Evolutionary conservation across 2,797 vertebrate genomes (phyloP).

Genomic region (Taenioides sp.): DNA sequence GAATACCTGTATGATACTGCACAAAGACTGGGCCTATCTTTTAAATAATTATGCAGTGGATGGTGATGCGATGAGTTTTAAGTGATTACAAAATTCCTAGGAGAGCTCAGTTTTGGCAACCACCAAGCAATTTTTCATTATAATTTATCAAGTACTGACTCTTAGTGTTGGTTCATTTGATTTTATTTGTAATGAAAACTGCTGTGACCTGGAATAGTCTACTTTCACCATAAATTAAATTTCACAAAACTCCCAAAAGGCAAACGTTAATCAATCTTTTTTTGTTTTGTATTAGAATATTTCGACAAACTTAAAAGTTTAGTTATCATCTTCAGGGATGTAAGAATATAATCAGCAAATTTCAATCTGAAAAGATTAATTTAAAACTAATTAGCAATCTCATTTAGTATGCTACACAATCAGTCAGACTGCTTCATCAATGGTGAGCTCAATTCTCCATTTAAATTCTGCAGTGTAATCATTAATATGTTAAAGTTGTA

Average conservation of each 20-base stretch:
- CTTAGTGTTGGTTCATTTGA: neutral
- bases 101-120: neutral
- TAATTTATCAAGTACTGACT: neutral
- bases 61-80: too few species aligned
- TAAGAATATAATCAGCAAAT: neutral
- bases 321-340: neutral
- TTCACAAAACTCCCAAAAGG: neutral
- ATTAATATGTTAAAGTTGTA: neutral
- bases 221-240: neutral
- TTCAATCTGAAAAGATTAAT: constrained; percentile 8
- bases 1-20: too few species aligned
- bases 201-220: neutral
- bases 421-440: neutral
- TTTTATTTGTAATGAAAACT: neutral
- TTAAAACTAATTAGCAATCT: neutral
- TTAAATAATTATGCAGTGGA: too few species aligned
- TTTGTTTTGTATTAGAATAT: neutral
- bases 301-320: neutral
- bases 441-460: neutral
- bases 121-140: neutral
- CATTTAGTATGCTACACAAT: neutral
- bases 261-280: constrained; percentile 2
- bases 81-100: too few species aligned
- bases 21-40: too few species aligned
- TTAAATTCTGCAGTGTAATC: neutral